phyloP scores from a whole-genome alignment of 2,797 vertebrate species.

The Eulemur rubriventer region DNA sequence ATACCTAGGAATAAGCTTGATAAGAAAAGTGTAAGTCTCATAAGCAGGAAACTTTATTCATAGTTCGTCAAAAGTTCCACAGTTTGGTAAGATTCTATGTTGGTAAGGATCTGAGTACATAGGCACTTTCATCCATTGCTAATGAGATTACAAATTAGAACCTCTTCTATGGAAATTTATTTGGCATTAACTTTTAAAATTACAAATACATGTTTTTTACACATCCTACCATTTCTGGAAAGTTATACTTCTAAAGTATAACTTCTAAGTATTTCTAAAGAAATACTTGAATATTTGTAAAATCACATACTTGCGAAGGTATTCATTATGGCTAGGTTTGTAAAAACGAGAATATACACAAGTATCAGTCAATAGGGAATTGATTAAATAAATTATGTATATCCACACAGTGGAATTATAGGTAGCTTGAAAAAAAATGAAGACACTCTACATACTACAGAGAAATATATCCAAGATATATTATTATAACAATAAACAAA shows the following conservation, averaged over 20 bases:
- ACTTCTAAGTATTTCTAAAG: neutral
- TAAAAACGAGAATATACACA: neutral
- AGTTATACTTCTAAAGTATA: neutral
- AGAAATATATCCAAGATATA: neutral
- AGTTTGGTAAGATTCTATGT: neutral
- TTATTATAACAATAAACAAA: neutral
- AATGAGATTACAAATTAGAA: neutral
- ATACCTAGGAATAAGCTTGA: neutral
- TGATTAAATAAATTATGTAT: neutral
- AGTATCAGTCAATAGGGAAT: neutral
- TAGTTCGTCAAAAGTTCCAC: neutral
- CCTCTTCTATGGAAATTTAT: neutral
- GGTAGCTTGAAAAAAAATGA: neutral
- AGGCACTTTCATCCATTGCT: neutral
- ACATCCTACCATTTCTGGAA: neutral
- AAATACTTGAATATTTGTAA: neutral
- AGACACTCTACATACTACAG: neutral
- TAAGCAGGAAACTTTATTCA: neutral
- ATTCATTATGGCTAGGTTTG: neutral
- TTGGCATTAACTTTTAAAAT: neutral
- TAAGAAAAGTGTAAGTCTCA: neutral
- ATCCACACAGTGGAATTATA: neutral
- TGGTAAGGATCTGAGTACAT: neutral
- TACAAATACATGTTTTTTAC: neutral
- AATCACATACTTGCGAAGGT: neutral